Conservation (phyloP, 2,888 invertebrate genomes). For the Lacanobia wlatinum region DNA sequence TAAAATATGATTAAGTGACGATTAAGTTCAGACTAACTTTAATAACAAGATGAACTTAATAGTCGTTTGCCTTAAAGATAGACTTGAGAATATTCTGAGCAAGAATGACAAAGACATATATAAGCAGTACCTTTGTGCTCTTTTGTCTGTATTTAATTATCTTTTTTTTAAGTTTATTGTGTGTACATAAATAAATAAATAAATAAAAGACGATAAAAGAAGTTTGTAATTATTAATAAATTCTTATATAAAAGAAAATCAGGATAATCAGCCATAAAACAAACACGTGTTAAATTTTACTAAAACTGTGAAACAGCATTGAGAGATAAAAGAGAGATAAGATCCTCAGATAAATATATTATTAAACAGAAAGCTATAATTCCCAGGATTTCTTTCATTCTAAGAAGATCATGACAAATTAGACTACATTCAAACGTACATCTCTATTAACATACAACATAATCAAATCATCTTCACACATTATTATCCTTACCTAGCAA, state of each 20-base stretch:
- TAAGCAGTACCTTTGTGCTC: too few species aligned
- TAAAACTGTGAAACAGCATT: too few species aligned
- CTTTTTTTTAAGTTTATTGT: too few species aligned
- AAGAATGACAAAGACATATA: too few species aligned
- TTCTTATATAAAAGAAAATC: neutral
- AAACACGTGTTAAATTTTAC: neutral
- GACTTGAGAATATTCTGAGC: neutral
- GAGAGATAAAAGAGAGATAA: too few species aligned
- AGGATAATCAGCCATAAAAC: neutral
- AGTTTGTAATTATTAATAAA: too few species aligned
- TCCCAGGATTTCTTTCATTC: neutral
- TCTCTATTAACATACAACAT: neutral
- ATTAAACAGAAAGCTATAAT: neutral
- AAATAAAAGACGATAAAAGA: too few species aligned
- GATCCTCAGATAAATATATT: neutral
- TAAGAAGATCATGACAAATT: neutral
- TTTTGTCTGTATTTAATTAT: too few species aligned
- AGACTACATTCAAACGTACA: neutral
- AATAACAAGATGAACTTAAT: conserved; percentile 3
- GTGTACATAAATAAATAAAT: too few species aligned
- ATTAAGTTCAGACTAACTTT: neutral
- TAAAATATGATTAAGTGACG: conserved; percentile 4
- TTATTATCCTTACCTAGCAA: conserved; percentile 24
- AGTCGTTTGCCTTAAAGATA: neutral
- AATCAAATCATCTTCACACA: conserved; percentile 40